A percentile compares a stretch with the other conserved stretches of the same genome.
These are phyloP conservation scores for Eubasilissa splendida DNA, from an alignment of 2,888 invertebrate genomes.

Conservation along the genomic window DNA sequence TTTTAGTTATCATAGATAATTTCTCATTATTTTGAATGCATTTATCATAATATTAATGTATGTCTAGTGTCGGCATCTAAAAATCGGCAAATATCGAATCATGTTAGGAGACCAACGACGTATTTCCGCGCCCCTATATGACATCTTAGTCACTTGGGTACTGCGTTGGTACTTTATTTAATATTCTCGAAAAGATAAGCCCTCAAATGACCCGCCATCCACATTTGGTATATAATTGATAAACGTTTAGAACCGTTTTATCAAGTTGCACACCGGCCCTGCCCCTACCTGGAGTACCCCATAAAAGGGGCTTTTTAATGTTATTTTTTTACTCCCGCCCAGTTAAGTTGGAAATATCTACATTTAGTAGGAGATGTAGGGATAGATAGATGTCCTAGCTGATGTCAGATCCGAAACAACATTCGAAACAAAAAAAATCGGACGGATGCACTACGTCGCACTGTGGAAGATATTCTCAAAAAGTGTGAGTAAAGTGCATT, in stretches of 20 bases:
- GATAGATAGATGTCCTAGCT: conserved; percentile 39
- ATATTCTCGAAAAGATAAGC: background rate
- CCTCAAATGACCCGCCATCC: conserved; percentile 7
- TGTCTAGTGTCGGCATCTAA: no score
- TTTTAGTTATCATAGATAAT: no score
- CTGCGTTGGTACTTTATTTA: no score
- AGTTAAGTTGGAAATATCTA: conserved; percentile 48
- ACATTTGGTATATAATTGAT: conserved; percentile 14
- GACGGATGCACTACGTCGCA: background rate
- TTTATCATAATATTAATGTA: no score
- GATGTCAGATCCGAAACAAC: conserved; percentile 36
- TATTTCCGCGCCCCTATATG: no score
- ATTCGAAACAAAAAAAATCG: conserved; percentile 23
- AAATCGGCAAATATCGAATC: no score
- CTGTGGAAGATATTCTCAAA: no score
- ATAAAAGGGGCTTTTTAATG: conserved; percentile 41
- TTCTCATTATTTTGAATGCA: no score
- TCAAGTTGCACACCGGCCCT: background rate
- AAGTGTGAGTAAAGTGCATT: no score
- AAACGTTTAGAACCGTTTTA: conserved; percentile 22
- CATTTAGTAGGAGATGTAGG: conserved; percentile 49
- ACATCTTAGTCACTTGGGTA: no score
- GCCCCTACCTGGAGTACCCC: conserved; percentile 25
- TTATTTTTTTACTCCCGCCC: conserved; percentile 29
- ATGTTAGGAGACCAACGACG: no score